Percentiles rank a stretch among this genome's conserved stretches.
These are phyloP conservation scores for Sinocyclocheilus maitianheensis DNA, from an alignment of 2,113 vertebrate species.

Conservation along the genomic window DNA sequence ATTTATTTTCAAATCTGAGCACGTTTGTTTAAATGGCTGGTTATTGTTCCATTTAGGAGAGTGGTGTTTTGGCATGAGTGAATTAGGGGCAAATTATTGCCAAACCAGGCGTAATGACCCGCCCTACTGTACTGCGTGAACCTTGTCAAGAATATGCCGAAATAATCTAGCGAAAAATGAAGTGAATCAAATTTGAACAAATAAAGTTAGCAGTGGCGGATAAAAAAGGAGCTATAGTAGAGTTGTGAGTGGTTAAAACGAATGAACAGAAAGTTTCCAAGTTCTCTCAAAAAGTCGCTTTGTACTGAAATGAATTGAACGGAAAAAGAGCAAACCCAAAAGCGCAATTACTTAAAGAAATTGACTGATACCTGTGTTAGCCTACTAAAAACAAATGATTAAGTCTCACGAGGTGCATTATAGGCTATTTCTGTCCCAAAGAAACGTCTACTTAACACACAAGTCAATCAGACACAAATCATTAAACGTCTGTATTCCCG, in stretches of 20 bases:
- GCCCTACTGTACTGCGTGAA: not conserved
- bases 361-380: not conserved
- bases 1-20: not conserved
- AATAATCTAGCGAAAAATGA: not conserved
- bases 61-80: conserved; percentile 43
- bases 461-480: not conserved
- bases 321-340: not conserved
- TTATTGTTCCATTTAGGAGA: not conserved
- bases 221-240: not conserved
- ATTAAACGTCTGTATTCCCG: not conserved
- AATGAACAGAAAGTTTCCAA: not conserved
- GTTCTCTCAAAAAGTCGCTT: not conserved
- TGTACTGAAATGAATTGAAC: not conserved
- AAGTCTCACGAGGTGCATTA: not conserved
- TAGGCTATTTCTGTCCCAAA: not conserved
- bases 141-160: not conserved
- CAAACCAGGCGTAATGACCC: conserved; percentile 56
- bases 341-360: not conserved
- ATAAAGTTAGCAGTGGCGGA: not conserved
- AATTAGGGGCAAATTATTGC: conserved; percentile 68
- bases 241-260: not conserved
- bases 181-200: not conserved
- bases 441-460: not conserved
- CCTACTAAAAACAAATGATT: not conserved
- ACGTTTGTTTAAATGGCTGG: no score